Evolutionary conservation across 2,888 invertebrate species (phyloP), one percentile per base, ranked within the genome.

Genomic region (Zaprionus bogoriensis): DNA sequence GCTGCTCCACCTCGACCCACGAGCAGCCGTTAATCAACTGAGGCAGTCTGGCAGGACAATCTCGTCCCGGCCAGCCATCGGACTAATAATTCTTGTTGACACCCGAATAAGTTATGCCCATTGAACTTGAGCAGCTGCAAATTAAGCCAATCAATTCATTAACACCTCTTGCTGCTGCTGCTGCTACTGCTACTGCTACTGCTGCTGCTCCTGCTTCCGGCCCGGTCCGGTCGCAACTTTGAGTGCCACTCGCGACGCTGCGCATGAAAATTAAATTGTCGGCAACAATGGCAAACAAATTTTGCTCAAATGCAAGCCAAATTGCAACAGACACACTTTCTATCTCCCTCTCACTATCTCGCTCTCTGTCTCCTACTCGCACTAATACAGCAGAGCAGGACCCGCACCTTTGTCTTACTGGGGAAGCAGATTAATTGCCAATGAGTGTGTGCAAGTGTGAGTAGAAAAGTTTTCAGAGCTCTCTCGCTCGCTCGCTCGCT

Each of bases 401-500:
- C 73, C 70, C 57, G 62, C 67, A 67, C 57, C 76, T 79, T 82
- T 85, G 67, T 78, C 76, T 87, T 64, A 25, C 30, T 61, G 50
- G 47, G 22, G 48, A 60, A 81, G 72, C 87, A 89, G 89, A 89
- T 89, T 89, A 89, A 89, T 89, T 89, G 89, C 87, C 89, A 79
- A 83, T 81, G 87, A 88, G 87, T 81, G 86, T 87, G 81, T 86
- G 87, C 80, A 80, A 88, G 88, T 88, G 85, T 74, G 76, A 74
- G 81, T 51, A 52, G 62, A 76, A 78, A 86, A 84, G 65, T 83
- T 83, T 76, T 75, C 83, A 75, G 66, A 74, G 64, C 64, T 68
- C 66, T 58, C 51, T 50, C 51, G 67, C 47, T 32, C 46, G 23
- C 39, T 52, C 53, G 46, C 63, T 58, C 60, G 57, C 67, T n/a